phyloP scores from a whole-genome alignment of 2,797 vertebrate species.

The Enteromius viviparus region DNA sequence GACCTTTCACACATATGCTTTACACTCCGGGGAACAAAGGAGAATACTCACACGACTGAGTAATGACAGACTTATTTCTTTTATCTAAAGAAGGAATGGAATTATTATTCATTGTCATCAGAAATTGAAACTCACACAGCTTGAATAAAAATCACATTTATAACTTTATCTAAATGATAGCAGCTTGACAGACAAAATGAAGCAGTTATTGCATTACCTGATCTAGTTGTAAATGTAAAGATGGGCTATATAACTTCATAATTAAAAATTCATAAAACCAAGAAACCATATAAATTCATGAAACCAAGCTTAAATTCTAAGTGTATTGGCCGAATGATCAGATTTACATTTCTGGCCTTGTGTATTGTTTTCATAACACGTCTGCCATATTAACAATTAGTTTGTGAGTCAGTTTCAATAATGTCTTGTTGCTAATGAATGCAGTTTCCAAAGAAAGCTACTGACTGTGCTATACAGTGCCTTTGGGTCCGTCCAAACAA shows the following conservation, averaged over 20 bases:
- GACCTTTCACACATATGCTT: conserved; percentile 46
- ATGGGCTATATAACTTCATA: neutral
- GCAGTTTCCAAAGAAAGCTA: conserved; percentile 52
- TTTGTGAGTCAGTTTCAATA: conserved; percentile 41
- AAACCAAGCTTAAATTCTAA: neutral
- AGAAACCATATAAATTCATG: too few relatives aligned
- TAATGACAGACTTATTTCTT: conserved; percentile 47
- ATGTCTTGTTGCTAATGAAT: conserved; percentile 56
- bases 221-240: neutral
- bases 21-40: conserved; percentile 35
- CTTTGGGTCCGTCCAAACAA: conserved; percentile 49
- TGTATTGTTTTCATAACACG: conserved; percentile 34
- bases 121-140: conserved; percentile 34
- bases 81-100: conserved; percentile 26
- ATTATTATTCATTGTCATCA: conserved; percentile 39
- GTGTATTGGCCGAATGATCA: neutral
- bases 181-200: neutral
- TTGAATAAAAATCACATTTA: conserved; percentile 3
- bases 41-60: conserved; percentile 1
- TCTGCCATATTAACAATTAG: conserved; percentile 48
- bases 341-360: conserved; percentile 14
- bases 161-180: neutral
- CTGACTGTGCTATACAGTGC: conserved; percentile 47
- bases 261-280: too few relatives aligned
- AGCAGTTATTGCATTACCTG: neutral